Conservation (phyloP, 2,888 invertebrate species). For the Polyommatus iphigenia region DNA sequence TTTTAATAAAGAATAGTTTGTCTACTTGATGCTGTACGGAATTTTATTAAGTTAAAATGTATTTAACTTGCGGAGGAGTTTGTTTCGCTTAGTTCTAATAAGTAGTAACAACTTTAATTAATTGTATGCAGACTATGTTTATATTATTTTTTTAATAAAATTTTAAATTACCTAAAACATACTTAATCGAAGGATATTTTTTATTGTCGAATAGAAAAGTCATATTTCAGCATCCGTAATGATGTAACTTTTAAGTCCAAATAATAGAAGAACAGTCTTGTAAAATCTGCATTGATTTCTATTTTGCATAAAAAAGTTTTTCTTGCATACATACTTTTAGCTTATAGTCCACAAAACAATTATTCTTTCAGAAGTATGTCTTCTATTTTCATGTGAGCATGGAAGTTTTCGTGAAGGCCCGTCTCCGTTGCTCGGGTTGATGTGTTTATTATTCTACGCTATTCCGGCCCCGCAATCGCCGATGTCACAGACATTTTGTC, state of each 20-base stretch:
- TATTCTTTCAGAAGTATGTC: background rate
- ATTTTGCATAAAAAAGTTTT: background rate
- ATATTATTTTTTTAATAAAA: no score
- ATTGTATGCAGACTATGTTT: no score
- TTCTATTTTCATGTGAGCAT: background rate
- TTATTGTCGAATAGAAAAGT: no score
- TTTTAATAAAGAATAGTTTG: conserved; percentile 34
- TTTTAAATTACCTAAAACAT: no score
- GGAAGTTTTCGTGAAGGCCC: background rate
- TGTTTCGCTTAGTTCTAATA: background rate
- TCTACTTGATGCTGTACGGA: background rate
- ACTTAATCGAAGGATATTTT: no score
- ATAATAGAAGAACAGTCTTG: no score
- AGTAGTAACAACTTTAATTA: background rate
- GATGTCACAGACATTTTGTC: conserved; percentile 26
- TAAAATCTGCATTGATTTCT: background rate
- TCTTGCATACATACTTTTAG: background rate
- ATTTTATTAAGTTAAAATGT: background rate
- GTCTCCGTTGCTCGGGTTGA: background rate
- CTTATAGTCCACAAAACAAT: background rate
- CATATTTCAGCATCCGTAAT: no score
- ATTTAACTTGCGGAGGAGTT: background rate
- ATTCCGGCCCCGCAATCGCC: conserved; percentile 11
- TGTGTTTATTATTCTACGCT: conserved; percentile 16
- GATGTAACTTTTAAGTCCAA: no score